A percentile compares a stretch with the other conserved stretches of the same genome.
phyloP scores from a whole-genome alignment of 30 jellyfish, hydroid and myxozoan genomes.

The Nemopilema nomurai region DNA sequence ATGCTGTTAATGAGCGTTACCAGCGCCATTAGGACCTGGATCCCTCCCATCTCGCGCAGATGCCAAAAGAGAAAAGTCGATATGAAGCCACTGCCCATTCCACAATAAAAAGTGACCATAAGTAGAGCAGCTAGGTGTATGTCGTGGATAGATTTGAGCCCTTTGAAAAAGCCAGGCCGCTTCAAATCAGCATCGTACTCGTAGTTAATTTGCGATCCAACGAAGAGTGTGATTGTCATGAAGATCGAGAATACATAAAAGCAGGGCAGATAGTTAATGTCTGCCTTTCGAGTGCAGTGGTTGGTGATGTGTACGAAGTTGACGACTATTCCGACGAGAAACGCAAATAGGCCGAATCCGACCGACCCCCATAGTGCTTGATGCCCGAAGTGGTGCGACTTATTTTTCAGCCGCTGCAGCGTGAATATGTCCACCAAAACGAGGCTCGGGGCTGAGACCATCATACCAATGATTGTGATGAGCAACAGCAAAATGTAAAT shows the following conservation, averaged over 20 bases:
- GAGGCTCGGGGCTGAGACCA: constrained; percentile 89
- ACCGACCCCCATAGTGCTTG: constrained; percentile 95
- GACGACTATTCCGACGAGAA: constrained; percentile 70
- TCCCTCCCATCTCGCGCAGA: constrained; percentile 94
- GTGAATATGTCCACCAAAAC: constrained; percentile 84
- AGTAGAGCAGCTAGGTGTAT: constrained; percentile 76
- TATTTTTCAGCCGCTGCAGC: constrained; percentile 67
- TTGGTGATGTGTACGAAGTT: constrained; percentile 64
- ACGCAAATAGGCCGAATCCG: constrained; percentile 81
- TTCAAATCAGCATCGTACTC: constrained; percentile 56
- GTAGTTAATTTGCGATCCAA: constrained; percentile 71
- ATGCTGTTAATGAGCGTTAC: constrained; percentile 83
- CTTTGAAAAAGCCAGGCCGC: constrained; percentile 64
- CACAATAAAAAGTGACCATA: constrained; percentile 88
- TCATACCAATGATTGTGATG: constrained; percentile 83
- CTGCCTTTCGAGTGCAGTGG: constrained; percentile 73
- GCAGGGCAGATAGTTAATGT: constrained; percentile 79
- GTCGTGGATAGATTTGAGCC: constrained; percentile 81
- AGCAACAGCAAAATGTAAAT: constrained; percentile 60
- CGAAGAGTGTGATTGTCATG: constrained; percentile 69
- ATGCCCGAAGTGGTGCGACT: constrained; percentile 73
- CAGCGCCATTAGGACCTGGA: constrained; percentile 81
- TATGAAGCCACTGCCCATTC: constrained; percentile 94
- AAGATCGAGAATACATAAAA: constrained; percentile 76
- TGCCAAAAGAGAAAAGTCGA: constrained; percentile 95